phyloP scores from a whole-genome alignment of 2,113 vertebrate genomes.

The Heterochromis multidens region DNA sequence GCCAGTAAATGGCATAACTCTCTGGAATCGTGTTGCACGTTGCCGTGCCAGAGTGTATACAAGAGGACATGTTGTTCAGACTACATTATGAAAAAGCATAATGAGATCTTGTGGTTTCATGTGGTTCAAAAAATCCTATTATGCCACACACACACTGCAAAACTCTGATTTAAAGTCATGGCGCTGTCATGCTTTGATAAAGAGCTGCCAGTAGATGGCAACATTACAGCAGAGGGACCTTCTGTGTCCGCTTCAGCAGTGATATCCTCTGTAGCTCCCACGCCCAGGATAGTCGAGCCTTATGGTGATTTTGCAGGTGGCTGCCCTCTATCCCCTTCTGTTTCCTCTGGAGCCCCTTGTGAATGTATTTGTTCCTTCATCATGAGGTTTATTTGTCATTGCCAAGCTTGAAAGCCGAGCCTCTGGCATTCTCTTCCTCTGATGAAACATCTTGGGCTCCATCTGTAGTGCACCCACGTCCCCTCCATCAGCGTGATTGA shows the following conservation, averaged over 20 bases:
- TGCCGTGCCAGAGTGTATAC: constrained; percentile 15
- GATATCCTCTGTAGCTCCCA: constrained; percentile 3
- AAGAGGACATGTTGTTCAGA: constrained; percentile 31
- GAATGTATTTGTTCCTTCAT: constrained; percentile 46
- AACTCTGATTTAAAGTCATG: neutral
- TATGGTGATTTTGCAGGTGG: constrained; percentile 62
- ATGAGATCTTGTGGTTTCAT: constrained; percentile 28
- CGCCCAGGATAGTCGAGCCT: neutral
- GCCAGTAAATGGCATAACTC: constrained; percentile 51
- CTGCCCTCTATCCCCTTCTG: constrained; percentile 18
- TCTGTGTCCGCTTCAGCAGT: constrained; percentile 21
- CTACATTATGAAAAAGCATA: constrained; percentile 1
- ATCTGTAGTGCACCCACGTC: constrained; percentile 16
- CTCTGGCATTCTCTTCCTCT: constrained; percentile 53
- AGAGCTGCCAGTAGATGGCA: constrained; percentile 70
- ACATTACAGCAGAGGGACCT: constrained; percentile 53
- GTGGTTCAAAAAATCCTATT: neutral
- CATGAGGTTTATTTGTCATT: constrained; percentile 55
- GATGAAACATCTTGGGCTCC: constrained; percentile 54
- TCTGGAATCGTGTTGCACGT: constrained; percentile 26
- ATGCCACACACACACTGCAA: neutral
- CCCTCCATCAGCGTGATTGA: constrained; percentile 53
- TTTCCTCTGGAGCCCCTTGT: constrained; percentile 30
- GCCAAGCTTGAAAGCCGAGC: constrained; percentile 44
- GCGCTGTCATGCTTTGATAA: constrained; percentile 11